Conservation (phyloP, 64 coral and sea anemone genomes). For the Astreopora myriophthalma region DNA sequence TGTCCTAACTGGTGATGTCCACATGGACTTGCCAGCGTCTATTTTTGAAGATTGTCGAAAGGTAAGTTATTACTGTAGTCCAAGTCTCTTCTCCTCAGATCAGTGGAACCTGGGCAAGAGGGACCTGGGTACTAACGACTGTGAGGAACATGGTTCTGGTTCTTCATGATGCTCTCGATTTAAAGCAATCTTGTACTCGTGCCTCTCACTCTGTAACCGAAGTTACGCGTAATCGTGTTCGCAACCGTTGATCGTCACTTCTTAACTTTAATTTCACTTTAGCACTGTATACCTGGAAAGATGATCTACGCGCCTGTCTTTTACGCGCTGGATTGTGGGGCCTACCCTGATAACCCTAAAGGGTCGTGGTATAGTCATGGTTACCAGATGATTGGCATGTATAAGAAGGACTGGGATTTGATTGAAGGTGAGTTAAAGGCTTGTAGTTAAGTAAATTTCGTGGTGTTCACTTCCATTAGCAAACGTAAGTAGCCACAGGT, state of each 20-base stretch:
- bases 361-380: constrained; percentile 43
- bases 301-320: constrained; percentile 50
- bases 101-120: too few species aligned
- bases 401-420: constrained; percentile 45
- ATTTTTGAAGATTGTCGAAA: constrained; percentile 59
- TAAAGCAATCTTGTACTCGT: not conserved
- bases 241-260: too few species aligned
- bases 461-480: too few species aligned
- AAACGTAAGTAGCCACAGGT: too few species aligned
- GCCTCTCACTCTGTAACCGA: too few species aligned
- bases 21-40: constrained; percentile 39
- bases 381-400: constrained; percentile 71
- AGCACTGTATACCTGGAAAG: constrained; percentile 53
- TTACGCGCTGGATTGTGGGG: constrained; percentile 14
- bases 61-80: not conserved
- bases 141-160: not conserved
- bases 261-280: too few species aligned
- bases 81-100: not conserved
- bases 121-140: not conserved
- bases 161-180: too few species aligned
- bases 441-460: not conserved
- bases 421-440: constrained; percentile 24
- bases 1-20: constrained; percentile 45
- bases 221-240: too few species aligned
- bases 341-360: constrained; percentile 37